These are phyloP conservation scores for Zaprionus bogoriensis DNA, from an alignment of 2,888 invertebrate genomes.

Conservation along the genomic window DNA sequence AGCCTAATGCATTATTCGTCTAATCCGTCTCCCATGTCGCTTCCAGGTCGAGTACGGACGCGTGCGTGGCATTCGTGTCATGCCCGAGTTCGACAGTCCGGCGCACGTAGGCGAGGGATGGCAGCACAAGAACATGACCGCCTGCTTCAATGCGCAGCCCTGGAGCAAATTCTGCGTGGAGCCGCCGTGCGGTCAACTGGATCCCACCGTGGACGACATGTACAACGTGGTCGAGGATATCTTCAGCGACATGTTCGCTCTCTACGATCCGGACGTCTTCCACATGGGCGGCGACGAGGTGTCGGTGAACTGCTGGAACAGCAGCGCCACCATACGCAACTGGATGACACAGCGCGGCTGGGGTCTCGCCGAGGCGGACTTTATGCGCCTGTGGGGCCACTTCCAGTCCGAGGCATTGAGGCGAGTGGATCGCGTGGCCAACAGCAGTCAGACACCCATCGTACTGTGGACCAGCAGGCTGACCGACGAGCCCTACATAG, in stretches of 20 bases:
- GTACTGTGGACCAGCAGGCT: slow-evolving; percentile 92
- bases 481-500: slow-evolving; percentile 87
- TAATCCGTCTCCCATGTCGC: not conserved
- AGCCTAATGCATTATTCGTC: not conserved
- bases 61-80: slow-evolving; percentile 90
- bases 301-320: slow-evolving; percentile 89
- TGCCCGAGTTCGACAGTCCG: slow-evolving; percentile 96
- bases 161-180: slow-evolving; percentile 90
- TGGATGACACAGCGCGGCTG: slow-evolving; percentile 88
- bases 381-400: slow-evolving; percentile 88
- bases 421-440: slow-evolving; percentile 75
- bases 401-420: slow-evolving; percentile 86
- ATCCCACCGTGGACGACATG: slow-evolving; percentile 88
- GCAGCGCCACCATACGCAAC: slow-evolving; percentile 86
- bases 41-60: slow-evolving; percentile 86
- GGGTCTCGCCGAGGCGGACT: slow-evolving; percentile 85
- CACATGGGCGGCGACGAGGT: slow-evolving; percentile 95
- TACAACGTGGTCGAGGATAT: slow-evolving; percentile 89
- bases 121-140: slow-evolving; percentile 88
- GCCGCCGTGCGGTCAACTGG: slow-evolving; percentile 93
- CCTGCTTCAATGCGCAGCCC: slow-evolving; percentile 89
- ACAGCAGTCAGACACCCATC: slow-evolving; percentile 85
- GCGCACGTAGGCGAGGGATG: slow-evolving; percentile 95
- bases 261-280: slow-evolving; percentile 87
- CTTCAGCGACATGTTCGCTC: slow-evolving; percentile 88